Base-by-base conservation (phyloP, 2,888 invertebrate genomes). In the Nebria brevicollis region DNA sequence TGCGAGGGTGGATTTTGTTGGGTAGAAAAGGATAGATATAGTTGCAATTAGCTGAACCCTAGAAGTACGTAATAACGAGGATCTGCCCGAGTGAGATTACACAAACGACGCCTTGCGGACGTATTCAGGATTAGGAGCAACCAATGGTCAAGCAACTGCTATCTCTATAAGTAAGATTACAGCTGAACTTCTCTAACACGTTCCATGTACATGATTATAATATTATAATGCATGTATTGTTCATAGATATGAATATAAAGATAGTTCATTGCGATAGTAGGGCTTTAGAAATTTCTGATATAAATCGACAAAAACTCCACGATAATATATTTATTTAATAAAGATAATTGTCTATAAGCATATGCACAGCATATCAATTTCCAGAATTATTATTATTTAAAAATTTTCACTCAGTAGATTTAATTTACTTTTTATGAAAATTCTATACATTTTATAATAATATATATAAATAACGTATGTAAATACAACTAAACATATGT, bases 141-240 rank as follows among this genome's bases (percentile, higher is more conserved):
- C 70, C 70, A 70, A 70, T 70, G 70, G 70, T 70, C 70, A 70
- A 70, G 70, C 70, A 70, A 54, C 54, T 54, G 54, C 26, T 70
- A 70, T 70, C 70, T 70, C 70, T 70, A 54, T 54, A 70, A 70
- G 70, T 70, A 70, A 70, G 70, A 70, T 70, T 70, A 70, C 70
- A 54, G 13, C 54, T 26, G 26, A 70, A 70, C 70, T 70, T 70
- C 26, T 11, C 25, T 20, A 25, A 25, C 70, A 70, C 70, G 70
- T 70, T 15, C 70, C 70, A 11, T 70, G 70, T 70, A 7, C 70
- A 70, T 25, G 70, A 13, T 66, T 66, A 66, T 66, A 66, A 70
- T 8, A 68, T 68, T 68, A 68, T 68, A 68, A 26, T 13, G 13
- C 68, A 25, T 68, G 25, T 26, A 68, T 68, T 68, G 20, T 15